Evolutionary conservation across 2,113 vertebrate genomes (phyloP).

Genomic region (Trachemys scripta): DNA sequence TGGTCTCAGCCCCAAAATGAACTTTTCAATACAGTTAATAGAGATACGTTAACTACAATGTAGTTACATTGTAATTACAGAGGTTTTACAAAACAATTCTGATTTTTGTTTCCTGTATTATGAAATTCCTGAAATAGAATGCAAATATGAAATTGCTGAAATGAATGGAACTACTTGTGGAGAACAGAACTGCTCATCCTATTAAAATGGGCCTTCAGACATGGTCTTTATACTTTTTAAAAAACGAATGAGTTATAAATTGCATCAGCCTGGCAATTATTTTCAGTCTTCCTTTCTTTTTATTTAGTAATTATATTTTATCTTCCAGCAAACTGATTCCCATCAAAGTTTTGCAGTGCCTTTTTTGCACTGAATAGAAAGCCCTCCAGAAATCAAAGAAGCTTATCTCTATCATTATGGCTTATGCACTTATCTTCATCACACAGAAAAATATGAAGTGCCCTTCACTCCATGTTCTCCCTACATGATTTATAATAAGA

Average conservation of each 20-base stretch:
- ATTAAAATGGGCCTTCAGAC: background rate
- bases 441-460: slow-evolving; percentile 21
- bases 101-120: slow-evolving; percentile 3
- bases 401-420: slow-evolving; percentile 59
- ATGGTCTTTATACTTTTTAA: slow-evolving; percentile 22
- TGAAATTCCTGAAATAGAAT: slow-evolving; percentile 21
- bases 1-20: background rate
- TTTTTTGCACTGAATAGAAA: slow-evolving; percentile 42
- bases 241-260: slow-evolving; percentile 16
- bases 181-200: background rate
- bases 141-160: background rate
- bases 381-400: slow-evolving; percentile 66
- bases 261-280: background rate
- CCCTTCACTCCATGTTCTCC: background rate
- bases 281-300: slow-evolving; percentile 54
- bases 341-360: slow-evolving; percentile 35
- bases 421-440: slow-evolving; percentile 66
- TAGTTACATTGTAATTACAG: background rate
- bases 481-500: slow-evolving; percentile 36
- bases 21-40: background rate
- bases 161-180: background rate
- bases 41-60: background rate
- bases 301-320: slow-evolving; percentile 48
- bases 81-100: background rate
- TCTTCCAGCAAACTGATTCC: slow-evolving; percentile 43